These are phyloP conservation scores for Prunella fulvescens DNA, from an alignment of 2,113 vertebrate genomes.

Conservation along the genomic window DNA sequence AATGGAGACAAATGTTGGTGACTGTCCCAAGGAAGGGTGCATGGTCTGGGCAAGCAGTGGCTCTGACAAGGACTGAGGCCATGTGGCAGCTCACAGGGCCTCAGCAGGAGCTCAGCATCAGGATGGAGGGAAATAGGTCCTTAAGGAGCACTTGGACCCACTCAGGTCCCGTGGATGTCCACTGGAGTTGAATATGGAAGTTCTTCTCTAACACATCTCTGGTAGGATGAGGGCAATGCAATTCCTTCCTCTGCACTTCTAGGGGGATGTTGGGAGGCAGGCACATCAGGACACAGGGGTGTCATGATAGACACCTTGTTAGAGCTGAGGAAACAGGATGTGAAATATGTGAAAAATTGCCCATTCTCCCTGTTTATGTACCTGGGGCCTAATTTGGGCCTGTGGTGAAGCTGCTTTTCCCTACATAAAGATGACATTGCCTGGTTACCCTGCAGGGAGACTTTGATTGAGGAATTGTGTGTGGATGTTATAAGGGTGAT, in stretches of 20 bases:
- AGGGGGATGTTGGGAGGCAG: neutral
- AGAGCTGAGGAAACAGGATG: neutral
- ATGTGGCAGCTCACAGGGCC: neutral
- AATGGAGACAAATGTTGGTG: neutral
- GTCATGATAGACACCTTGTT: neutral
- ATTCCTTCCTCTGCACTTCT: neutral
- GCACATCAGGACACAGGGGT: neutral
- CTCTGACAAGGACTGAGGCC: neutral
- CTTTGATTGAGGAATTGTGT: neutral
- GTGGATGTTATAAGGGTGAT: neutral
- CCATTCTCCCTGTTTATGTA: neutral
- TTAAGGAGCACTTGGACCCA: neutral
- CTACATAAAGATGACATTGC: neutral
- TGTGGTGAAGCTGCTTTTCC: neutral
- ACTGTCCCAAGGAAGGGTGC: neutral
- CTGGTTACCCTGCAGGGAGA: neutral
- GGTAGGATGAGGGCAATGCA: neutral
- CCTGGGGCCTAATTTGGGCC: neutral
- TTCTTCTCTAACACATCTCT: neutral
- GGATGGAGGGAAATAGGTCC: neutral
- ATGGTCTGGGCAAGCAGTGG: neutral
- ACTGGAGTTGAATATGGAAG: accelerated
- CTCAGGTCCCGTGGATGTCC: neutral
- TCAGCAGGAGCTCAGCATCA: neutral
- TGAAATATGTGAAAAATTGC: neutral